Evolutionary conservation across 2,888 invertebrate genomes (phyloP), one percentile per base, ranked within the genome.

Genomic region (Bombylius major): DNA sequence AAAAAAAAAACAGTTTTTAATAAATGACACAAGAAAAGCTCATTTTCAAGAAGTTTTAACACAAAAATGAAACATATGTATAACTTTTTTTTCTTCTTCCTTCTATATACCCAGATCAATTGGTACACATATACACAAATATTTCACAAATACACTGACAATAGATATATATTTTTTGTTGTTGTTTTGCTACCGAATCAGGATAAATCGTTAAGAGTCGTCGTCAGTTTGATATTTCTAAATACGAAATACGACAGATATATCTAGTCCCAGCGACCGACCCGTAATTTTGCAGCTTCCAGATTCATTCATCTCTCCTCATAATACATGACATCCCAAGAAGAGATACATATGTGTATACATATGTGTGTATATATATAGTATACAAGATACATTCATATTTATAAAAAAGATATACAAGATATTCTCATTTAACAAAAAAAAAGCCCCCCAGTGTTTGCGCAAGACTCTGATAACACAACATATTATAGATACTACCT

Each of bases 171-270:
- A 23, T 23, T 23, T 23, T 23, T 23, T 23, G 23, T 23, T 23
- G 23, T 23, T 23, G 23, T 23, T 23, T 23, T 23, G 23, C 23
- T 46, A 56, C 36, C 56, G 52, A 56, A 56, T 56, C 56, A 56
- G 56, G 56, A 49, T 51, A 55, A 55, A 42, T 47, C 51, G 49
- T 33, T 56, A 46, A 14, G 52, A 52, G 52, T 45, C 56, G 52
- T 45, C 56, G 51, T 45, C 23, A 23, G 46, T 55, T n/a, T 55
- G 55, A 58, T 53, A 59, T 59, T 54, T 51, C 59, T 53, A 59
- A 59, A 59, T 53, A 59, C 58, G 51, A 50, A 23, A 51, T 47
- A 55, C 56, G 58, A 59, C 59, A 59, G 59, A 59, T 59, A 59
- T 59, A 59, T 59, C 59, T 59, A 54, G 54, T 59, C 57, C 55